Percentiles rank a stretch among this genome's conserved stretches.
These are phyloP conservation scores for Aradophagus sp. DNA, from an alignment of 1,140 invertebrate genomes.

Conservation along the genomic window DNA sequence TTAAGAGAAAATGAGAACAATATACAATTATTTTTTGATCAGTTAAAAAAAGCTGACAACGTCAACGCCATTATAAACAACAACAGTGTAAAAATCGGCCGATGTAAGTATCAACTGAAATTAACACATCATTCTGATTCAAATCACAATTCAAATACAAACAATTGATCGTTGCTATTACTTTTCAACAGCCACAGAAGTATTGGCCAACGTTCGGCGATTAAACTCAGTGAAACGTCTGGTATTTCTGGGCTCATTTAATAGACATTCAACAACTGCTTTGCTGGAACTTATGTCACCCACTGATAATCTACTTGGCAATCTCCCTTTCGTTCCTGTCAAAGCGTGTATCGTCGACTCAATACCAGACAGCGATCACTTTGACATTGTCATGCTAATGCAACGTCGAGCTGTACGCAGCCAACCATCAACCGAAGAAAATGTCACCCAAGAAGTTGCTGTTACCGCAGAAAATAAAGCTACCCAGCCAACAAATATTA, in stretches of 20 bases:
- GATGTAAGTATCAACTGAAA: constrained; percentile 56
- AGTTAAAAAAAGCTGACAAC: constrained; percentile 53
- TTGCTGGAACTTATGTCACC: constrained; percentile 69
- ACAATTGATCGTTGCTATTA: too few relatives aligned
- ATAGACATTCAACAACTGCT: constrained; percentile 66
- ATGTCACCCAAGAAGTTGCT: too few relatives aligned
- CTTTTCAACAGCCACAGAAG: constrained; percentile 61
- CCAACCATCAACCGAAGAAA: constrained; percentile 6
- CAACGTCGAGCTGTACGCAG: constrained; percentile 63
- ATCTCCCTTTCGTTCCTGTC: constrained; percentile 67
- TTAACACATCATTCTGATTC: not conserved
- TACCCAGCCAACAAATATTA: constrained; percentile 56
- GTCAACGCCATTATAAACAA: constrained; percentile 66
- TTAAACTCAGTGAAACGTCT: constrained; percentile 64
- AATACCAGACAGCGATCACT: constrained; percentile 65
- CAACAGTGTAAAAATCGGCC: constrained; percentile 64
- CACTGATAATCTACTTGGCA: constrained; percentile 56
- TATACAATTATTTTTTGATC: constrained; percentile 58
- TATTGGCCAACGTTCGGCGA: constrained; percentile 66
- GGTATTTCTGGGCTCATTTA: constrained; percentile 69
- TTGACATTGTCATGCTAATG: constrained; percentile 69
- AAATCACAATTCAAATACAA: not conserved
- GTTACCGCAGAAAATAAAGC: constrained; percentile 4
- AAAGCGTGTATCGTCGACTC: constrained; percentile 69
- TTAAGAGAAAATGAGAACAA: constrained; percentile 63